Percentiles rank a stretch among this genome's conserved stretches.
Conservation (phyloP, 1,140 invertebrate species). For the Drosophila subpulchrella region DNA sequence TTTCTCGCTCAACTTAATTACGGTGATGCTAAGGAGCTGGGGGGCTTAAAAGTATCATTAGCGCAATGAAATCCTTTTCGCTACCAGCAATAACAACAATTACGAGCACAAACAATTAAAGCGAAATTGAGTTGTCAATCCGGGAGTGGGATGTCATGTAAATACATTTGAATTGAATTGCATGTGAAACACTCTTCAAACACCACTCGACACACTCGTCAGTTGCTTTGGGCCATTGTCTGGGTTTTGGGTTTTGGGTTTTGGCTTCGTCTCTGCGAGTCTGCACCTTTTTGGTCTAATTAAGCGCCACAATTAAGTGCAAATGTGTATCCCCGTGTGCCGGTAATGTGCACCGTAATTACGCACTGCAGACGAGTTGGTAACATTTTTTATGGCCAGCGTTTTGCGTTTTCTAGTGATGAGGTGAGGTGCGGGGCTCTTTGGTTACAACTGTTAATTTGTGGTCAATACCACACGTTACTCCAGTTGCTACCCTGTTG, state of each 20-base stretch:
- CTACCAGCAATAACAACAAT: conserved; percentile 62
- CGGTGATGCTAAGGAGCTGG: conserved; percentile 6
- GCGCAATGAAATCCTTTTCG: conserved; percentile 55
- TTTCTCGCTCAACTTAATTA: conserved; percentile 46
- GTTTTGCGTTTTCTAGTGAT: conserved; percentile 33
- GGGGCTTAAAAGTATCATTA: conserved; percentile 47
- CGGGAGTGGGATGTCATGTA: conserved; percentile 47
- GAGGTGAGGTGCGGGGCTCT: conserved; percentile 41
- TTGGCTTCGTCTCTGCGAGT: conserved; percentile 31
- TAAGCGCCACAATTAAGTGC: conserved; percentile 81
- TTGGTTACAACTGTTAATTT: conserved; percentile 79
- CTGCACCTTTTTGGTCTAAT: conserved; percentile 80
- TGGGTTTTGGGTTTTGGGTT: conserved; percentile 15
- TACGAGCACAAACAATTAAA: conserved; percentile 70
- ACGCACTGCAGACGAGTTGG: conserved; percentile 65
- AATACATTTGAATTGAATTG: conserved; percentile 71
- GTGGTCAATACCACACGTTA: conserved; percentile 72
- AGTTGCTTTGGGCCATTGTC: conserved; percentile 64
- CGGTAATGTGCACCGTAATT: conserved; percentile 77
- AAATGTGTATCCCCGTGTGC: conserved; percentile 64
- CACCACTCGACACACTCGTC: conserved; percentile 33
- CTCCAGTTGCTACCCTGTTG: conserved; percentile 44
- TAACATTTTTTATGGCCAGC: conserved; percentile 49
- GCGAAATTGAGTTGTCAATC: conserved; percentile 74
- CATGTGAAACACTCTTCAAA: conserved; percentile 41